A percentile compares a stretch with the other conserved stretches of the same genome.
Conservation (phyloP, 2,797 vertebrate genomes). For the Phyllotis vaccarum region DNA sequence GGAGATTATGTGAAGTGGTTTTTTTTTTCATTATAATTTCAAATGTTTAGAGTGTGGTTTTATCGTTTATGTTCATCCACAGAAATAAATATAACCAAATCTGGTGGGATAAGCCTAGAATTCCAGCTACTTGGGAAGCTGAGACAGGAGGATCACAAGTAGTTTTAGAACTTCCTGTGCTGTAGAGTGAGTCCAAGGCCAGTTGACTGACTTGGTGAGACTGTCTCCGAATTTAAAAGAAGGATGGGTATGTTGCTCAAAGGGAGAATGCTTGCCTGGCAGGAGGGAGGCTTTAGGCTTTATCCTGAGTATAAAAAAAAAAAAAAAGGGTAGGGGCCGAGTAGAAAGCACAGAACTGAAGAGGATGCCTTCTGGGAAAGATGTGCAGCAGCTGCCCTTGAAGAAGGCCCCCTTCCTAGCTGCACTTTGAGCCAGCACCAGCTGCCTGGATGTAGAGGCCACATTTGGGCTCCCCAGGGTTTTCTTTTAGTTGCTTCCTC, state of each 20-base stretch:
- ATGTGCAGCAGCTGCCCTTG: conserved; percentile 62
- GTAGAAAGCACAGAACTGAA: conserved; percentile 42
- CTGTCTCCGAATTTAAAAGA: not conserved
- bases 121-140: not conserved
- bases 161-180: not conserved
- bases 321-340: not conserved
- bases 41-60: conserved; percentile 9
- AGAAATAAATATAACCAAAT: not conserved
- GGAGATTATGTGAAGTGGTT: not conserved
- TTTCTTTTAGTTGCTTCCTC: conserved; percentile 76
- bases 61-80: not conserved
- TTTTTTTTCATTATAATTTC: conserved; percentile 33
- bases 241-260: not conserved
- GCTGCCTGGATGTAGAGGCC: conserved; percentile 68
- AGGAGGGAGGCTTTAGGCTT: not conserved
- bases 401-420: conserved; percentile 41
- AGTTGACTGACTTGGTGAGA: not conserved
- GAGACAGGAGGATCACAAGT: not conserved
- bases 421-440: conserved; percentile 32
- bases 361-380: conserved; percentile 17
- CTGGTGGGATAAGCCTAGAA: not conserved
- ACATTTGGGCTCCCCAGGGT: conserved; percentile 59
- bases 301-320: not conserved
- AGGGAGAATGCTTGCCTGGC: not conserved
- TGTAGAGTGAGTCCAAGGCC: not conserved